A percentile compares a stretch with the other conserved stretches of the same genome.
These are phyloP conservation scores for Oreochromis tanganicae DNA, from an alignment of 2,113 vertebrate species.

Conservation along the genomic window DNA sequence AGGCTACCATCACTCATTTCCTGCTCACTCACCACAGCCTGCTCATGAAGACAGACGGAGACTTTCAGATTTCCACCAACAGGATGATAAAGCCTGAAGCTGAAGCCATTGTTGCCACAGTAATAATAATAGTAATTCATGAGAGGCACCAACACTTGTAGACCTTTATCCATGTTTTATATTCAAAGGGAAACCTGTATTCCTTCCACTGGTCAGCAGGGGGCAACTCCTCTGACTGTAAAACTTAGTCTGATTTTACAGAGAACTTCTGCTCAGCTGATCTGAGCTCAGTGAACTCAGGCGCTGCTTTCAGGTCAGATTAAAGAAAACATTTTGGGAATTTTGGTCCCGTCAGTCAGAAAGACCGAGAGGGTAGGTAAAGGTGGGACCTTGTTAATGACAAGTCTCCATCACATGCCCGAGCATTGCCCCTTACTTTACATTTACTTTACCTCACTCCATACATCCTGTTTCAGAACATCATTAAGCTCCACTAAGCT, in stretches of 20 bases:
- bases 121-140: not conserved
- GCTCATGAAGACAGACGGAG: not conserved
- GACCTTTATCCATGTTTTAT: not conserved
- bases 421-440: not conserved
- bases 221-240: not conserved
- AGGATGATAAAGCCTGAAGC: not conserved
- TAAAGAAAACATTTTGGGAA: not conserved
- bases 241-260: not conserved
- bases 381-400: not conserved
- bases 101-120: not conserved
- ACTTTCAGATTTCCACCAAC: not conserved
- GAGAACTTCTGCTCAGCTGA: not conserved
- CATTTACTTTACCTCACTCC: not conserved
- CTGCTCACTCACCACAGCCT: not conserved
- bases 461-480: not conserved
- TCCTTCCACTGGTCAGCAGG: not conserved
- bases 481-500: not conserved
- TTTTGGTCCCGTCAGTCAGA: not conserved
- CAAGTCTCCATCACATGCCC: not conserved
- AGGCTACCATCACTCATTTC: rapidly evolving
- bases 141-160: not conserved
- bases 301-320: not conserved
- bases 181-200: not conserved
- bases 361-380: not conserved
- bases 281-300: not conserved